Evolutionary conservation across 2,888 invertebrate genomes (phyloP).

Genomic region (Lucinisca nassula): DNA sequence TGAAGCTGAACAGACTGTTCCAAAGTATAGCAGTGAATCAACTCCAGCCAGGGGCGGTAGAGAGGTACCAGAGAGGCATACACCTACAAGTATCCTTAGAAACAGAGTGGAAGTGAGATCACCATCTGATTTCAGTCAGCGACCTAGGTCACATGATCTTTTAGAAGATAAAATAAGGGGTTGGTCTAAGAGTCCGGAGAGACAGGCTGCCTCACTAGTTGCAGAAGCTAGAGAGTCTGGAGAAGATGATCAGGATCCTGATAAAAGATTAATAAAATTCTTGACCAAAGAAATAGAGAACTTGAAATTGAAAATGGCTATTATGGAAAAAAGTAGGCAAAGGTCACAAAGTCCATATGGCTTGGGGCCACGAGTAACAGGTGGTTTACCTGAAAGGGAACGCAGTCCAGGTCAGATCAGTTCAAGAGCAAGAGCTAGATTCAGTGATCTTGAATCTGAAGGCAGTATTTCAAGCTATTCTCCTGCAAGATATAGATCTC

Average conservation of each 20-base stretch:
- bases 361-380: constrained; percentile 53
- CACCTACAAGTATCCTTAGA: constrained; percentile 62
- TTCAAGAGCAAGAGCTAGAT: constrained; percentile 63
- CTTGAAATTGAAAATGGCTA: constrained; percentile 79
- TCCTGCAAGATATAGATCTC: constrained; percentile 43
- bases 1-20: constrained; percentile 54
- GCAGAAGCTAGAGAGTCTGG: constrained; percentile 11
- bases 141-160: constrained; percentile 8
- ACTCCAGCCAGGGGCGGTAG: background rate
- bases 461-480: constrained; percentile 51
- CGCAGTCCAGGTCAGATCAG: constrained; percentile 66
- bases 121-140: constrained; percentile 44
- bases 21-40: constrained; percentile 44
- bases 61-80: constrained; percentile 28
- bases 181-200: constrained; percentile 46
- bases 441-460: constrained; percentile 54
- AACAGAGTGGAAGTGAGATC: constrained; percentile 47
- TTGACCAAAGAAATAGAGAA: constrained; percentile 80
- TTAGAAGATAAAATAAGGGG: constrained; percentile 31
- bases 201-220: constrained; percentile 28
- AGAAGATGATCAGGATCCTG: constrained; percentile 53
- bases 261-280: constrained; percentile 72
- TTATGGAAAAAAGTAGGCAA: constrained; percentile 71
- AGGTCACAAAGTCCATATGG: constrained; percentile 62
- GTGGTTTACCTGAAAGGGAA: constrained; percentile 62